Conservation (phyloP, 2,888 invertebrate genomes). For the Zonitis immaculata region DNA sequence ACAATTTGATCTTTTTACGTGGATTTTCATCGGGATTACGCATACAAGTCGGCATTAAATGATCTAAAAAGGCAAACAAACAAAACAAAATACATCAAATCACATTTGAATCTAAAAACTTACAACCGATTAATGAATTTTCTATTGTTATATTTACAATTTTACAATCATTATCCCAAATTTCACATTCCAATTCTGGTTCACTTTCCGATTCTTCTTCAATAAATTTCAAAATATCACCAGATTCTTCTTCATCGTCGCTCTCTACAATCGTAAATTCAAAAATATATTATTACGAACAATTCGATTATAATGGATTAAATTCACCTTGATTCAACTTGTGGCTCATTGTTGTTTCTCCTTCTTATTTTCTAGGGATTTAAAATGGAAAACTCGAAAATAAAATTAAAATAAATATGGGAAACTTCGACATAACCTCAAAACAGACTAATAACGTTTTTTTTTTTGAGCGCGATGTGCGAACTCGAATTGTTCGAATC, state of each 20-base stretch:
- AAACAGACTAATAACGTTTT: neutral
- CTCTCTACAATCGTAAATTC: neutral
- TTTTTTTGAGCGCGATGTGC: too few relatives aligned
- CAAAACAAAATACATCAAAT: neutral
- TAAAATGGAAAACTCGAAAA: neutral
- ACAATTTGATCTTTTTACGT: conserved; percentile 30
- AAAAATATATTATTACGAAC: neutral
- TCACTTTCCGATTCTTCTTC: conserved; percentile 38
- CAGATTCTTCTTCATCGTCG: conserved; percentile 11
- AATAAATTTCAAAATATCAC: conserved; percentile 19
- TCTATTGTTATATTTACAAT: conserved; percentile 12
- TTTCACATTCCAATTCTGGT: conserved; percentile 38
- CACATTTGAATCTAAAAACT: too few relatives aligned
- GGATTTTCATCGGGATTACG: conserved; percentile 27
- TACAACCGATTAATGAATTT: conserved; percentile 26
- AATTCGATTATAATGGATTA: neutral
- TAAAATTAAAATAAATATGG: neutral
- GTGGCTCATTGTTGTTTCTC: neutral
- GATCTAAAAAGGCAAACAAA: conserved; percentile 26
- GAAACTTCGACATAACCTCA: neutral
- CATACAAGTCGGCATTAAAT: conserved; percentile 40
- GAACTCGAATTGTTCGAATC: too few relatives aligned
- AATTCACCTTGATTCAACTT: neutral
- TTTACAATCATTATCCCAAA: conserved; percentile 41
- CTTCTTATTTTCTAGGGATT: neutral